Evolutionary conservation across 2,113 vertebrate species (phyloP), one percentile per base, ranked within the genome.

Genomic region (Axis porcinus): DNA sequence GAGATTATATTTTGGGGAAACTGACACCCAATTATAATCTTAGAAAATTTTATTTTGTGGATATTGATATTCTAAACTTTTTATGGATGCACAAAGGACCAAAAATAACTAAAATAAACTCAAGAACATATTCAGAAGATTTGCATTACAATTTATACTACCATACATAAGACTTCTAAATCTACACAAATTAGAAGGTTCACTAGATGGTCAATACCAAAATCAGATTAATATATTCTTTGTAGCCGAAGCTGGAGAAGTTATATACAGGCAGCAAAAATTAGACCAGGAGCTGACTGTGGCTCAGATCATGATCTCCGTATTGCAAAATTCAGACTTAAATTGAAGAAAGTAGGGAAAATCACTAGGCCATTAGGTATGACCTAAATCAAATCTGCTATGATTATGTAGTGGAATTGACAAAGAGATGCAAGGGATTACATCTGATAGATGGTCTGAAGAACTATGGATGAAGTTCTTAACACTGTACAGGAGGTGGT

Each of bases 221-320:
- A 70, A 70, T 70, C 64, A 70, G 17, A 70, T 21, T 36, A 70
- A 70, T 36, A 36, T 6, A 70, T 70, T 36, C n/a, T 70, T 70
- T 70, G n/a, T 70, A 70, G 17, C 9, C 4, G 0, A 36, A 36
- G 17, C 36, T 36, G 19, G 4, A 70, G n/a, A 70, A 70, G 64
- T n/a, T 21, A 70, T 36, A 70, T 70, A 23, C 17, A 70, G 64
- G n/a, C 4, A 70, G 64, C 64, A 70, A 70, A 12, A 70, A 70
- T 70, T 70, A 36, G 64, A 70, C 4, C 9, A 36, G 64, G n/a
- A 70, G 64, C 64, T 70, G n/a, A 70, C 36, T 70, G n/a, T 70
- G 19, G 64, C 19, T 70, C 9, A 0, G n/a, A 23, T 36, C 17
- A 36, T 36, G n/a, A 70, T 36, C n/a, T 36, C n/a, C 4, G 0